Percentiles rank a stretch among this genome's conserved stretches.
phyloP scores from a whole-genome alignment of 2,797 vertebrate species.

The Heliangelus exortis region DNA sequence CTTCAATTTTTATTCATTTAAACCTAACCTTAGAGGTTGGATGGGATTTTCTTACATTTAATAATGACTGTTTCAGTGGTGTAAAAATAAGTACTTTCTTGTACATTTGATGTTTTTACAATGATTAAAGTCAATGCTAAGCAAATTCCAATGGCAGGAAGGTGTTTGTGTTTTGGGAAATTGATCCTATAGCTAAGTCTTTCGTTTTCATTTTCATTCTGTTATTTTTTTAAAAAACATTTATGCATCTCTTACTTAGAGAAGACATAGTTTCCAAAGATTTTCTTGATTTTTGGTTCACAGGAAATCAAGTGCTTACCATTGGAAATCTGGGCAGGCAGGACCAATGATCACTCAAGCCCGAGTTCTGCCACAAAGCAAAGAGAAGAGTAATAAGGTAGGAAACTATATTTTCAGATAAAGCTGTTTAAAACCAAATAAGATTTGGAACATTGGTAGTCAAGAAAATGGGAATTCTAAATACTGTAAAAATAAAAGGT shows the following conservation, averaged over 20 bases:
- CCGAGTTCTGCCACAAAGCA: conserved; percentile 65
- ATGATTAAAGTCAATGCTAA: neutral
- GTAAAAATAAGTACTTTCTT: neutral
- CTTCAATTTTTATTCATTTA: neutral
- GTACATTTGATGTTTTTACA: neutral
- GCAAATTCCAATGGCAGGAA: neutral
- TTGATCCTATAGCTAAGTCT: neutral
- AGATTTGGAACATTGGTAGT: neutral
- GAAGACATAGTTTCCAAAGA: neutral
- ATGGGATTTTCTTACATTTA: neutral
- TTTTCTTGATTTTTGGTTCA: conserved; percentile 7
- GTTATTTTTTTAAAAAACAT: neutral
- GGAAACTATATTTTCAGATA: conserved; percentile 23
- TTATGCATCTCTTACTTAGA: neutral
- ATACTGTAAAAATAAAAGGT: neutral
- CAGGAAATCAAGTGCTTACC: conserved; percentile 81
- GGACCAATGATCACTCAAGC: conserved; percentile 49
- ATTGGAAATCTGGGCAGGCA: conserved; percentile 85
- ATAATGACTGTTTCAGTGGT: neutral
- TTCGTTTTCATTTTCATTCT: neutral
- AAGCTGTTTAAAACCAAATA: neutral
- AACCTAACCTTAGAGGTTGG: neutral
- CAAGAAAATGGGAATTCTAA: neutral
- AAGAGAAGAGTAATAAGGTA: conserved; percentile 83
- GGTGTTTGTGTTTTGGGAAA: neutral